A percentile compares a stretch with the other conserved stretches of the same genome.
Evolutionary conservation across 2,113 vertebrate genomes (phyloP).

Genomic region (Eonycteris spelaea): DNA sequence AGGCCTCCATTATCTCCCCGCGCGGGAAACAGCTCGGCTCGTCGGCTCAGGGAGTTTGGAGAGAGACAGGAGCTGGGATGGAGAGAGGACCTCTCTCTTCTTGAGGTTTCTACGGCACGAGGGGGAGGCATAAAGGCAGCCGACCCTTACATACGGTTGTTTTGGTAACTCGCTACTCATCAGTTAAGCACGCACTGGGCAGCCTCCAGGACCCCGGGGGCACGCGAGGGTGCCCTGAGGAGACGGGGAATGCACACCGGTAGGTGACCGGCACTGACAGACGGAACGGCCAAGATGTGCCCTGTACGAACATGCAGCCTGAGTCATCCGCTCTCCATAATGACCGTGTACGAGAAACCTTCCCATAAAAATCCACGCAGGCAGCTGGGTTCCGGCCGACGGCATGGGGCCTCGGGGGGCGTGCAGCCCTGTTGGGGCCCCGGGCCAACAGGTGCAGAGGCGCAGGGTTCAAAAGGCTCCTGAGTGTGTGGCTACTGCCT

Average conservation of each 20-base stretch:
- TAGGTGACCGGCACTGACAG: accelerated
- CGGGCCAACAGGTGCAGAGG: too few species aligned
- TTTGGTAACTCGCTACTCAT: accelerated
- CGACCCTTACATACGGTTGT: accelerated
- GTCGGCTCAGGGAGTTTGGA: slow-evolving; percentile 81
- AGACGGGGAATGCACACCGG: too few species aligned
- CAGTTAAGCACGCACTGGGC: neutral
- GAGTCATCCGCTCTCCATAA: accelerated
- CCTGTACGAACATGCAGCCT: accelerated
- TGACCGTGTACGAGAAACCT: accelerated
- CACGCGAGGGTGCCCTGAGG: too few species aligned
- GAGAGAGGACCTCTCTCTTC: slow-evolving; percentile 54
- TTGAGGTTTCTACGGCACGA: slow-evolving; percentile 72
- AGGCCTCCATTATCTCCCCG: slow-evolving; percentile 88
- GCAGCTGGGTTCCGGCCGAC: accelerated
- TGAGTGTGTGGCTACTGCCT: too few species aligned
- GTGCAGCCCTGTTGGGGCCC: too few species aligned
- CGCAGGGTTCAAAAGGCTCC: too few species aligned
- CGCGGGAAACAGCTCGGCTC: slow-evolving; percentile 79
- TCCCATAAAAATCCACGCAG: accelerated
- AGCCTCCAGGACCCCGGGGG: too few species aligned
- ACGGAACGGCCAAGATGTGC: accelerated
- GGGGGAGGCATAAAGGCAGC: neutral
- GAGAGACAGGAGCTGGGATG: slow-evolving; percentile 78
- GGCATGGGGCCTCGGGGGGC: accelerated